Percentiles rank a stretch among this genome's conserved stretches.
These are phyloP conservation scores for Benitochromis conjunctus DNA, from an alignment of 2,113 vertebrate species.

Conservation along the genomic window DNA sequence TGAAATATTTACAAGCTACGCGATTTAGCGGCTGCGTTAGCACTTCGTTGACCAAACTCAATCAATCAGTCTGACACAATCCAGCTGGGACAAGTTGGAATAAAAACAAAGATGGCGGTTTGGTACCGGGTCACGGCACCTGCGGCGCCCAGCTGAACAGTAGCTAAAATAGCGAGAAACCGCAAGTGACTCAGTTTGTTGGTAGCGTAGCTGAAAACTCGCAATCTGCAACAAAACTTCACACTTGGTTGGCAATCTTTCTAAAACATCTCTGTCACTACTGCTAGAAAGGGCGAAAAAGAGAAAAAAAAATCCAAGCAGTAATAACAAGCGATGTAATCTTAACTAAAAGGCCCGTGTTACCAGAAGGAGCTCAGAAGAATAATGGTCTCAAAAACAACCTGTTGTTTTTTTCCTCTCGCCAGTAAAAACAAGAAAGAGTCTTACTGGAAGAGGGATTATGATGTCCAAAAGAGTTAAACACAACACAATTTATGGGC, in stretches of 20 bases:
- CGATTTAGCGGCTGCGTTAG: not conserved
- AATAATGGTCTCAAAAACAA: slow-evolving; percentile 55
- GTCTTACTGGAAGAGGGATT: slow-evolving; percentile 78
- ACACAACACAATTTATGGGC: slow-evolving; percentile 73
- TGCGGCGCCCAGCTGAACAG: not conserved
- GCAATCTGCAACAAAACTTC: not conserved
- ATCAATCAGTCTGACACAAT: not conserved
- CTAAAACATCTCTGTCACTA: not conserved
- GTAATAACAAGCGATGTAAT: not conserved
- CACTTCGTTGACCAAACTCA: not conserved
- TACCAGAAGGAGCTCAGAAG: slow-evolving; percentile 2
- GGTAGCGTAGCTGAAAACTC: not conserved
- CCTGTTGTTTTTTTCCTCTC: slow-evolving; percentile 31
- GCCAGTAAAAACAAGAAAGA: slow-evolving; percentile 26
- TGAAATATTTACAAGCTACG: slow-evolving; percentile 17
- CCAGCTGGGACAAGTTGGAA: not conserved
- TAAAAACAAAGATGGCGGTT: not conserved
- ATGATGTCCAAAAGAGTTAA: slow-evolving; percentile 75
- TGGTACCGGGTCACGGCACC: not conserved
- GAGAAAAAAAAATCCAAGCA: not conserved
- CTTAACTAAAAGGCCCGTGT: slow-evolving; percentile 2
- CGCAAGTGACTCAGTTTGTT: slow-evolving; percentile 45
- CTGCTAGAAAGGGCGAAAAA: not conserved
- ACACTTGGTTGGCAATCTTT: not conserved
- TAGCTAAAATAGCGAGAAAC: slow-evolving; percentile 10